These are phyloP conservation scores for Choristoneura rosaceana DNA, from an alignment of 2,888 invertebrate genomes.

Conservation along the genomic window DNA sequence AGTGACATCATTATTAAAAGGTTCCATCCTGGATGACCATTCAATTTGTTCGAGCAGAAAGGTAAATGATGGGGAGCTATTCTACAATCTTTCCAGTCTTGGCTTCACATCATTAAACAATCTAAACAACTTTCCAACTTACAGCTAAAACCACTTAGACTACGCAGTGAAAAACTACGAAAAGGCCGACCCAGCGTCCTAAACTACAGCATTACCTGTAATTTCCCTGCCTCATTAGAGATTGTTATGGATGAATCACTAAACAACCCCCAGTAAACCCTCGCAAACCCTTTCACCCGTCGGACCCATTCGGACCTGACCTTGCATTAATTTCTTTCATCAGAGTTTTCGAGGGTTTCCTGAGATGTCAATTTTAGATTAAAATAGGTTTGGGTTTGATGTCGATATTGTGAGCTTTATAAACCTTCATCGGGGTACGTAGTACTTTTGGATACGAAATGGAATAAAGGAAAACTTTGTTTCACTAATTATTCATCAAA, in stretches of 20 bases:
- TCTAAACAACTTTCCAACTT: too few species aligned
- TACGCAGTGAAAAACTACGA: neutral
- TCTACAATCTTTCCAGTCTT: too few species aligned
- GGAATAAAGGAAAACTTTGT: too few species aligned
- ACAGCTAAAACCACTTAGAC: too few species aligned
- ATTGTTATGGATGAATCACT: conserved; percentile 10
- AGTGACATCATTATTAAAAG: too few species aligned
- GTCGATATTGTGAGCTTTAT: neutral
- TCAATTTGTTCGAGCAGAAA: too few species aligned
- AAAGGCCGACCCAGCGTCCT: neutral
- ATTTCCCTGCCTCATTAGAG: conserved; percentile 9
- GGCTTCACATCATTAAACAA: too few species aligned
- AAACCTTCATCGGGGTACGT: neutral
- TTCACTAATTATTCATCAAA: neutral
- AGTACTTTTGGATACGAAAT: too few species aligned
- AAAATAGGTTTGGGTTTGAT: conserved; percentile 7
- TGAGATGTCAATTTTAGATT: conserved; percentile 30
- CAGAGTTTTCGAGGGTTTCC: conserved; percentile 12
- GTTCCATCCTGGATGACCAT: too few species aligned
- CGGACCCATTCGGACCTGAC: conserved; percentile 14
- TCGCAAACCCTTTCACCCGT: conserved; percentile 11
- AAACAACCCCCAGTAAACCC: conserved; percentile 10
- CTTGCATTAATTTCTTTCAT: conserved; percentile 39
- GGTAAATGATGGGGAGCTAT: too few species aligned
- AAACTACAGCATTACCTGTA: neutral